A percentile compares a stretch with the other conserved stretches of the same genome.
Evolutionary conservation across 2,797 vertebrate genomes (phyloP).

Genomic region (Microhierax caerulescens): DNA sequence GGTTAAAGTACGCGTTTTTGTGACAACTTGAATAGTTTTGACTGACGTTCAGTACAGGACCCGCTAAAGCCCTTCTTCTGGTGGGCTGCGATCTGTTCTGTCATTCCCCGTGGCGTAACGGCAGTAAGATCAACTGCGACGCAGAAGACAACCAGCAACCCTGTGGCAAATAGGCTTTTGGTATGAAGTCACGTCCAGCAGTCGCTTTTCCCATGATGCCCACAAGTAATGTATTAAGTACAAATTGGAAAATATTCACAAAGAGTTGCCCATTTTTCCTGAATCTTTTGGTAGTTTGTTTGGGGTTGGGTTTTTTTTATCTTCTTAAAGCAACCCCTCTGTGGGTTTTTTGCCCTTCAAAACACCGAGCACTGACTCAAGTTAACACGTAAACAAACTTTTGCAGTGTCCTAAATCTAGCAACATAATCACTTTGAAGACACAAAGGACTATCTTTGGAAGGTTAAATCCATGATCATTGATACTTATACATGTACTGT

Average conservation of each 20-base stretch:
- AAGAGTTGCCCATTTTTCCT: not conserved
- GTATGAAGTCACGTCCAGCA: accelerated
- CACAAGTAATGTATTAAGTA: not conserved
- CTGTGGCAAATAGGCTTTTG: not conserved
- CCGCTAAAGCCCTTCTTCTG: not conserved
- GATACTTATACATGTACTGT: not conserved
- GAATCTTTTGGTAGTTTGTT: not conserved
- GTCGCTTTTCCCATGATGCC: not conserved
- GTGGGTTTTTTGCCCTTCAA: not conserved
- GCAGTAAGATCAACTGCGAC: not conserved
- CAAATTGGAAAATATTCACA: not conserved
- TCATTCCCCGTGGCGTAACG: not conserved
- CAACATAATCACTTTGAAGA: not conserved
- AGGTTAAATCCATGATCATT: not conserved
- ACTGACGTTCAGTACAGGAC: not conserved
- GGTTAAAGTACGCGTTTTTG: not conserved
- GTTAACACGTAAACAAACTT: not conserved
- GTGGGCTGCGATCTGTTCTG: not conserved
- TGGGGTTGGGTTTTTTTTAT: not conserved
- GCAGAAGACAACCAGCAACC: not conserved
- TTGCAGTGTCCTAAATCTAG: not conserved
- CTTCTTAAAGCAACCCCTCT: not conserved
- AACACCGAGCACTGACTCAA: not conserved
- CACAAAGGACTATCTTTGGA: not conserved
- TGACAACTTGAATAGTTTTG: not conserved